Conservation (phyloP, 2,113 vertebrate genomes). For the Riparia riparia region DNA sequence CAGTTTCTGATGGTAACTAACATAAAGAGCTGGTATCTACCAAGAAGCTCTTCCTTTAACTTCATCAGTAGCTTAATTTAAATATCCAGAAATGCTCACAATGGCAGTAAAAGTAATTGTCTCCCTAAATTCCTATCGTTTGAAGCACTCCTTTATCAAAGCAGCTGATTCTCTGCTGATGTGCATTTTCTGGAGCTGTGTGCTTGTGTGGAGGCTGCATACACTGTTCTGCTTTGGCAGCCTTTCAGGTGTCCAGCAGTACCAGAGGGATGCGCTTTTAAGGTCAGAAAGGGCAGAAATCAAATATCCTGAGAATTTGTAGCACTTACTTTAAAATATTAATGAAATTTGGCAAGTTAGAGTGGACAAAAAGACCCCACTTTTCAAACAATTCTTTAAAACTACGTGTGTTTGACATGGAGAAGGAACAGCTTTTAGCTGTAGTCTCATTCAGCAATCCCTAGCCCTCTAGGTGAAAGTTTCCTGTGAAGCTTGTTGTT, state of each 20-base stretch:
- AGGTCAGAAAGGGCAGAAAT: neutral
- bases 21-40: neutral
- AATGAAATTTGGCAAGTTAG: neutral
- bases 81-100: rapidly evolving
- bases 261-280: neutral
- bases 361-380: rapidly evolving
- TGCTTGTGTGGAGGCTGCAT: rapidly evolving
- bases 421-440: neutral
- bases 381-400: neutral
- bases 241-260: too few species aligned
- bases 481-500: neutral
- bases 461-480: neutral
- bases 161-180: neutral
- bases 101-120: neutral
- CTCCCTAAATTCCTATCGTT: neutral
- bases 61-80: neutral
- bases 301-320: neutral
- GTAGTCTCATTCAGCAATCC: neutral
- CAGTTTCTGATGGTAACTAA: neutral
- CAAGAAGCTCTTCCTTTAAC: neutral
- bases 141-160: neutral
- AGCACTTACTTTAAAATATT: neutral
- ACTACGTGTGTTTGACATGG: rapidly evolving
- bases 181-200: neutral
- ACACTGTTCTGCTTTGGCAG: rapidly evolving